phyloP scores from a whole-genome alignment of 2,888 invertebrate species.

The Ichneumoninae sp. region DNA sequence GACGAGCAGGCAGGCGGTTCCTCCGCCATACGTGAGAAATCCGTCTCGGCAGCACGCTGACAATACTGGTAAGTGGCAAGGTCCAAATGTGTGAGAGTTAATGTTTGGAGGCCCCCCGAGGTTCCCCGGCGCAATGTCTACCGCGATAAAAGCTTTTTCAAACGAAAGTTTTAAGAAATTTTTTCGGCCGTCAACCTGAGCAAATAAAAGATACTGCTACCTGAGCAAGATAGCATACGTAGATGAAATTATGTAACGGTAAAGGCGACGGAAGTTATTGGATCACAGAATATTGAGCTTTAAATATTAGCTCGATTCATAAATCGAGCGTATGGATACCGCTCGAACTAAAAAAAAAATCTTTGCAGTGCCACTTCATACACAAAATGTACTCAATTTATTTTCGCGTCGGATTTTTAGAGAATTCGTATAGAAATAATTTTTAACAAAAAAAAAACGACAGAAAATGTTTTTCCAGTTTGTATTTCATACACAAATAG shows the following conservation, averaged over 20 bases:
- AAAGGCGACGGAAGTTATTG: slow-evolving; percentile 62
- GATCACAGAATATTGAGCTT: not conserved
- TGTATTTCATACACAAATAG: no score
- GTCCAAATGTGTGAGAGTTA: not conserved
- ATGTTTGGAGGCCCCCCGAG: not conserved
- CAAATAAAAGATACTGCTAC: slow-evolving; percentile 38
- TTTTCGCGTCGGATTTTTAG: not conserved
- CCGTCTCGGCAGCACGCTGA: slow-evolving; percentile 80
- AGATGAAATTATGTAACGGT: not conserved
- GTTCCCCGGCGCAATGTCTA: not conserved
- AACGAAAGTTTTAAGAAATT: slow-evolving; percentile 2
- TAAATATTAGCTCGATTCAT: slow-evolving; percentile 15
- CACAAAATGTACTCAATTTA: not conserved
- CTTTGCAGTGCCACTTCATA: not conserved
- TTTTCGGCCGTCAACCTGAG: not conserved
- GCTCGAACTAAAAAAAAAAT: not conserved
- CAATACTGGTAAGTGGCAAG: slow-evolving; percentile 77
- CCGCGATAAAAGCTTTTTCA: not conserved
- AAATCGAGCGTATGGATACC: not conserved
- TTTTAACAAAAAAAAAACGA: not conserved
- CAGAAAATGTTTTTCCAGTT: no score
- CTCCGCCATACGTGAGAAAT: slow-evolving; percentile 79
- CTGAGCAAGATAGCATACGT: not conserved
- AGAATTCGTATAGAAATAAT: no score
- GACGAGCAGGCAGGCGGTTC: slow-evolving; percentile 73